These are phyloP conservation scores for Orussus abietinus DNA, from an alignment of 1,140 invertebrate species.

Conservation along the genomic window DNA sequence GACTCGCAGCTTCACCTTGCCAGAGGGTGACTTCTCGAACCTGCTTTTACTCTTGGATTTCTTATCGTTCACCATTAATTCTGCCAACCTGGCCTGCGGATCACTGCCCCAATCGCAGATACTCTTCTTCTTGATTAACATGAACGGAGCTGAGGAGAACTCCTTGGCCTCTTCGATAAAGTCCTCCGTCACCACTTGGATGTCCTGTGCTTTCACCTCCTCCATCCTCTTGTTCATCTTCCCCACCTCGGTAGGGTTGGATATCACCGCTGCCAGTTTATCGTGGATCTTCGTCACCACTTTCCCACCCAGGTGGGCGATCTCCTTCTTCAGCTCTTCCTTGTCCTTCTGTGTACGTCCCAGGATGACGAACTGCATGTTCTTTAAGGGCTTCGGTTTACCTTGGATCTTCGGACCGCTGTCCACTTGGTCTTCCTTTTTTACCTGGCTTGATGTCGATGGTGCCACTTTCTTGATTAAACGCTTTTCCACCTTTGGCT, in stretches of 20 bases:
- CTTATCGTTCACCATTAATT: constrained; percentile 55
- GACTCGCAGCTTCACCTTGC: constrained; percentile 71
- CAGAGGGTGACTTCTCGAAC: constrained; percentile 63
- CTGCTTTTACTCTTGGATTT: constrained; percentile 62
- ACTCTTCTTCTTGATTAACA: constrained; percentile 67
- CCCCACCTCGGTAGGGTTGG: constrained; percentile 66
- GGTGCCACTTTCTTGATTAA: constrained; percentile 61
- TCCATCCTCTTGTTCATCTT: constrained; percentile 65
- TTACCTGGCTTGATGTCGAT: constrained; percentile 47
- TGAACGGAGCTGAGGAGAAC: constrained; percentile 55
- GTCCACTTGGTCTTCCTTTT: constrained; percentile 57
- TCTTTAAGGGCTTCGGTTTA: constrained; percentile 65
- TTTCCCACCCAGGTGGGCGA: constrained; percentile 73
- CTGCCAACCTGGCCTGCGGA: constrained; percentile 56
- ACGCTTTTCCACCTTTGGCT: constrained; percentile 61
- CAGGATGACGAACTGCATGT: constrained; percentile 75
- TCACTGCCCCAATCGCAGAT: constrained; percentile 83
- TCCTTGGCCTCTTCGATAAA: constrained; percentile 71
- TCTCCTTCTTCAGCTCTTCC: constrained; percentile 64
- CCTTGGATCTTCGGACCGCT: constrained; percentile 59
- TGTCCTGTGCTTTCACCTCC: constrained; percentile 63
- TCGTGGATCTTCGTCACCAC: constrained; percentile 64
- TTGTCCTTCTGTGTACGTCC: constrained; percentile 61
- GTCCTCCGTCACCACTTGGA: constrained; percentile 75
- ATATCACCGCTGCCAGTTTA: constrained; percentile 72